A percentile compares a stretch with the other conserved stretches of the same genome.
phyloP scores from a whole-genome alignment of 1,140 invertebrate species.

The Brevipalpus yothersi region DNA sequence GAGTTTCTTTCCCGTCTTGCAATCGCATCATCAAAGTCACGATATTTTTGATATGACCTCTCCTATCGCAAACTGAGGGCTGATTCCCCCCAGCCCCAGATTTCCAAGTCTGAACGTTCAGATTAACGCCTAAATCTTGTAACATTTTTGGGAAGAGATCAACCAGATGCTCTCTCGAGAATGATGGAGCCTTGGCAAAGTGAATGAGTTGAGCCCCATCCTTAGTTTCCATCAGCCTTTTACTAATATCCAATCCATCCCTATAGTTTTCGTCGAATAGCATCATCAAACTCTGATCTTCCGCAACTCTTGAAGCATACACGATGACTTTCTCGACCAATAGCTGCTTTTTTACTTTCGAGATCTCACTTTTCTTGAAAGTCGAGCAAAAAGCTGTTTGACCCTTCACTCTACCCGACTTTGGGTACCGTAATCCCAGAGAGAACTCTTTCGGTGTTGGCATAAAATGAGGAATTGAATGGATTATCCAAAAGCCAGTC shows the following conservation, averaged over 20 bases:
- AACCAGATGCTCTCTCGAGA: conserved; percentile 38
- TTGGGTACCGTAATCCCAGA: conserved; percentile 30
- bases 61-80: conserved; percentile 16
- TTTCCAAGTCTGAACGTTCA: conserved; percentile 65
- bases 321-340: conserved; percentile 3
- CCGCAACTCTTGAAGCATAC: not conserved
- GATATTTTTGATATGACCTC: not conserved
- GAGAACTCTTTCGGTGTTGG: conserved; percentile 24
- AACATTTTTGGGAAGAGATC: conserved; percentile 55
- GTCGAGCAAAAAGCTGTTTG: conserved; percentile 69
- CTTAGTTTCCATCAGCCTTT: not conserved
- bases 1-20: not conserved
- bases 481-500: conserved; percentile 63
- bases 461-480: conserved; percentile 56
- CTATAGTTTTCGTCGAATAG: not conserved
- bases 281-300: conserved; percentile 3
- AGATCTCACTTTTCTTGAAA: conserved; percentile 30
- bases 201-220: not conserved
- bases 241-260: not conserved
- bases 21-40: not conserved
- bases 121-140: conserved; percentile 34
- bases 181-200: conserved; percentile 23
- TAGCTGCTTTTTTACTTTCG: conserved; percentile 33
- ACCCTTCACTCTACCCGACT: conserved; percentile 41
- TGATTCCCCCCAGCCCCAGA: conserved; percentile 37